Base-by-base conservation (phyloP, 2,888 invertebrate species). In the Pherbina coryleti region DNA sequence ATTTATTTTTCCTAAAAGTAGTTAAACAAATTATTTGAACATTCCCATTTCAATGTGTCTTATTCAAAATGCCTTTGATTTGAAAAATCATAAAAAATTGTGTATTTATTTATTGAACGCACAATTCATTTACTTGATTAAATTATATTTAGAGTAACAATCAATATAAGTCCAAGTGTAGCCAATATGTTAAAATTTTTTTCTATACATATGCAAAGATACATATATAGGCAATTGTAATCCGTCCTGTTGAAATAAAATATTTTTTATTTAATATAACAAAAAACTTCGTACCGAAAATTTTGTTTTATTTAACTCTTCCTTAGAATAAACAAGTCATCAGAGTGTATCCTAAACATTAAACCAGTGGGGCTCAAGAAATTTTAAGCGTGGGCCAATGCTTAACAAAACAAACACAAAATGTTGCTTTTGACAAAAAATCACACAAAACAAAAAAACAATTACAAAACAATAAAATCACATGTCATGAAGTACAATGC, bases 61-160 rank as follows among this genome's bases (percentile, higher is more conserved):
- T 64, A 64, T 31, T 11, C 19, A 9, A 84, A 84, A 82, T 86
- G 87, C 87, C 86, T 87, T 86, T 83, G 86, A 86, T 86, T 86
- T 85, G 85, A 86, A 83, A 86, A 87, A 86, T 86, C 84, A 77
- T 82, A 75, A 67, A 76, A 55, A 55, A 25, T 49, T 62, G 49
- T 73, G 76, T n/a, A n/a, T n/a, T n/a, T 84, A 73, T 9, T 81
- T 25, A 64, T 17, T n/a, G 34, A 34, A 64, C 64, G 64, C 64
- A 64, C 64, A 64, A 64, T 64, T 64, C 34, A 64, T 55, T 31
- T 64, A 31, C 34, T 22, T 64, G 31, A 64, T 14, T 17, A 19
- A 8, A 8, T 55, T 3, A 19, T 19, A 2, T 28, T 22, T 25
- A 19, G 17, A 64, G 17, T 9, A 28, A 14, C 34, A 64, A 64